Conservation (phyloP, 2,888 invertebrate species). For the Ectemnius continuus region DNA sequence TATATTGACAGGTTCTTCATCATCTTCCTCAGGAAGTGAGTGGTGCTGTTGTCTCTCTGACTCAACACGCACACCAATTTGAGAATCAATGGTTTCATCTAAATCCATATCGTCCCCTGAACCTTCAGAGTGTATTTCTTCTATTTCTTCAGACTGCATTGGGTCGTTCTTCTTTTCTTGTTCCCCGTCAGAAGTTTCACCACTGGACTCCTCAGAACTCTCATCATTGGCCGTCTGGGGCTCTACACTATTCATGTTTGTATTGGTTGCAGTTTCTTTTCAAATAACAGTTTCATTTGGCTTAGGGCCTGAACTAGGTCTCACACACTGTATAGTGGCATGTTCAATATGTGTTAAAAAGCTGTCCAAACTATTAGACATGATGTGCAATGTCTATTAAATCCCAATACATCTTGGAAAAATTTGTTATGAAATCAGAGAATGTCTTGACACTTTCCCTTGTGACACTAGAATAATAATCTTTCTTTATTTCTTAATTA, state of each 20-base stretch:
- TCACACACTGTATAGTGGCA: slow-evolving; percentile 81
- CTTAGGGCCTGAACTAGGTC: slow-evolving; percentile 69
- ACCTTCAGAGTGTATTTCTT: slow-evolving; percentile 74
- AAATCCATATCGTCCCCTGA: slow-evolving; percentile 76
- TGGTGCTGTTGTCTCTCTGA: slow-evolving; percentile 64
- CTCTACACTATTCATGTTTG: slow-evolving; percentile 61
- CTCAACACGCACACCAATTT: slow-evolving; percentile 74
- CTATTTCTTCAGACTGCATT: slow-evolving; percentile 67
- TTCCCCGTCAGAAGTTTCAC: slow-evolving; percentile 75
- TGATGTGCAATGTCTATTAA: slow-evolving; percentile 60
- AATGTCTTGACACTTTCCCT: slow-evolving; percentile 55
- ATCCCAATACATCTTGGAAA: slow-evolving; percentile 40
- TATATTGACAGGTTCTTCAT: slow-evolving; percentile 74
- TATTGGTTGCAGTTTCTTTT: slow-evolving; percentile 52
- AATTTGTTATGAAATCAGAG: slow-evolving; percentile 49
- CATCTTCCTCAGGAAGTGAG: slow-evolving; percentile 68
- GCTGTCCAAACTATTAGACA: slow-evolving; percentile 79
- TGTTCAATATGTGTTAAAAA: slow-evolving; percentile 81
- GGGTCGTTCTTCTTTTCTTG: slow-evolving; percentile 66
- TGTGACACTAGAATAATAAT: slow-evolving; percentile 45
- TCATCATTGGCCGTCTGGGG: slow-evolving; percentile 69
- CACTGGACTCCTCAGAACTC: slow-evolving; percentile 77
- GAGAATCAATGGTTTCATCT: slow-evolving; percentile 76
- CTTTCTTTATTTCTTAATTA: slow-evolving; percentile 45
- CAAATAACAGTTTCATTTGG: slow-evolving; percentile 57